Base-by-base conservation (phyloP, 2,888 invertebrate species). In the Lymantria dispar region DNA sequence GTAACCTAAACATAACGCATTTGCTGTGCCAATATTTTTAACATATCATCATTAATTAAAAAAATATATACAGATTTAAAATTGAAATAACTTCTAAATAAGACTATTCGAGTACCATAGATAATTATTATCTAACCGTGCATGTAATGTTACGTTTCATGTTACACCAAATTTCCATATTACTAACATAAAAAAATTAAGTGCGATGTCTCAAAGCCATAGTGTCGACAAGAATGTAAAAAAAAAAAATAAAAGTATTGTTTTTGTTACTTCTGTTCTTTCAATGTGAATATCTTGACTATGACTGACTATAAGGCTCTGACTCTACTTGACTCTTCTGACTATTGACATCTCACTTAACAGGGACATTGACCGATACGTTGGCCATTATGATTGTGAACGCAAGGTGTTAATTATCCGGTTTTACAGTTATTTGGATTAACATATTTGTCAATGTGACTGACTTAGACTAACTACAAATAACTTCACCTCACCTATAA, bases 141-240 rank as follows among this genome's bases (percentile, higher is more conserved):
- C 59, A 62, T 46, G 46, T n/a, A 15, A 47, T 22, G 53, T 50
- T 58, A 52, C 46, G 56, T 63, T 60, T 49, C 59, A 56, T 39
- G 55, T 60, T 64, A 52, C 48, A 45, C 46, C 15, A 47, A 43
- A 43, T 45, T 44, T 51, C 54, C 50, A 43, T 33, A 55, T 51
- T 54, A 38, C 38, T 38, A 40, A 40, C 40, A 40, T 15, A 64
- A 60, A 51, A 58, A 50, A 56, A 62, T 82, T 83, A 88, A 89
- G 90, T 90, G 90, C 81, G 90, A 89, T 89, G 90, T 90, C 88
- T 68, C 68, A 74, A 65, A 65, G 71, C 75, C 68, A 70, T 68
- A 75, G 64, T 62, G 67, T 70, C 74, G 72, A 73, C 71, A 74
- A 70, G 69, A 76, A 74, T 82, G 75, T 80, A 72, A 68, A 69